A percentile compares a stretch with the other conserved stretches of the same genome.
These are phyloP conservation scores for Myripristis murdjan DNA, from an alignment of 2,797 vertebrate genomes.

Conservation along the genomic window DNA sequence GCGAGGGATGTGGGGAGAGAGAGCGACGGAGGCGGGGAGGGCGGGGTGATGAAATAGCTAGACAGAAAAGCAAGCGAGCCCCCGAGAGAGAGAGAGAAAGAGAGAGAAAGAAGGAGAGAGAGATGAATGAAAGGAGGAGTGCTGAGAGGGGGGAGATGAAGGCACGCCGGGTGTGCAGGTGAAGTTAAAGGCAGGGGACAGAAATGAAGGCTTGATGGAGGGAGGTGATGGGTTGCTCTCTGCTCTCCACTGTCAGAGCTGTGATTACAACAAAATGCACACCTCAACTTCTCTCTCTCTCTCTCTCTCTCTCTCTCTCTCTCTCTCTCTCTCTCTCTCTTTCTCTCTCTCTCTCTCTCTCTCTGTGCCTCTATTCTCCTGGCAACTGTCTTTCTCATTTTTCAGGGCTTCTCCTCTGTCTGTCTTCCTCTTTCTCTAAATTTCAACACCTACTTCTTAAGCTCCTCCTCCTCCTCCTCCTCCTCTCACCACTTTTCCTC, in stretches of 20 bases:
- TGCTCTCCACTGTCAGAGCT: constrained; percentile 45
- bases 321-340: constrained; percentile 7
- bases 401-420: too few species aligned
- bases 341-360: background rate
- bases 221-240: constrained; percentile 55
- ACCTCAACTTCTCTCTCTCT: constrained; percentile 12
- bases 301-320: background rate
- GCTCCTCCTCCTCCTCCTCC: constrained; percentile 11
- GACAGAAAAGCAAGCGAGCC: constrained; percentile 61
- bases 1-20: constrained; percentile 31
- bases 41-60: constrained; percentile 67
- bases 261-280: constrained; percentile 62
- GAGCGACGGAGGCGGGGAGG: constrained; percentile 18
- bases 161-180: constrained; percentile 47
- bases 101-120: constrained; percentile 6
- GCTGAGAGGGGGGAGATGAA: constrained; percentile 27
- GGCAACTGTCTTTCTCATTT: too few species aligned
- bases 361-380: too few species aligned
- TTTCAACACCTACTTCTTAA: constrained; percentile 7
- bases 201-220: constrained; percentile 56
- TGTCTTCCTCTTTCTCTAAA: constrained; percentile 31
- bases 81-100: constrained; percentile 46
- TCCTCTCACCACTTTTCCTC: background rate
- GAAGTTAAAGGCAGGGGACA: constrained; percentile 57
- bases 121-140: background rate